phyloP scores from a whole-genome alignment of 2,113 vertebrate species.

The Clarias macrocephalus region DNA sequence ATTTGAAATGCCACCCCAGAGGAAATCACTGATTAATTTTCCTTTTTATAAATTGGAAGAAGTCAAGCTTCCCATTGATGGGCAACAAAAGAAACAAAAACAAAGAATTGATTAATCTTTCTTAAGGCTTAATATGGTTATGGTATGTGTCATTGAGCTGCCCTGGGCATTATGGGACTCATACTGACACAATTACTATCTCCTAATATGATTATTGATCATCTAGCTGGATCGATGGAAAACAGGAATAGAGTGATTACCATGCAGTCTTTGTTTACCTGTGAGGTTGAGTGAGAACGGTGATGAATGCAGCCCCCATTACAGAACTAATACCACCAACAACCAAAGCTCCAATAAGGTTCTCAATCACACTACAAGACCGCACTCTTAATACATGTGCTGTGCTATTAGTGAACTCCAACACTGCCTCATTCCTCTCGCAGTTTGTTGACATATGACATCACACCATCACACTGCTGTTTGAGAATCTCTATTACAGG shows the following conservation, averaged over 20 bases:
- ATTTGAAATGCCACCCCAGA: slow-evolving; percentile 28
- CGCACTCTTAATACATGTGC: not conserved
- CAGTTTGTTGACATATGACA: not conserved
- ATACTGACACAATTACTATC: slow-evolving; percentile 19
- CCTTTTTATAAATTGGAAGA: slow-evolving; percentile 6
- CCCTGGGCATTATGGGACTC: slow-evolving; percentile 14
- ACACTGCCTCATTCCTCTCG: not conserved
- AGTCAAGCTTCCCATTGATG: not conserved
- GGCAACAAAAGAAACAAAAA: not conserved
- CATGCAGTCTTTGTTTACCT: slow-evolving; percentile 27
- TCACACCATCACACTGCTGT: not conserved
- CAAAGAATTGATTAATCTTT: slow-evolving; percentile 3
- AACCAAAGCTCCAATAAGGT: slow-evolving; percentile 42
- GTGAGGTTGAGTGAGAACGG: not conserved
- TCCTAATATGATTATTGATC: slow-evolving; percentile 41
- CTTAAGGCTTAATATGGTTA: slow-evolving; percentile 19
- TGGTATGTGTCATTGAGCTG: slow-evolving; percentile 6
- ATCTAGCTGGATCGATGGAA: slow-evolving; percentile 21
- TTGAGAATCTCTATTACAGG: slow-evolving; percentile 7
- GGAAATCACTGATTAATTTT: slow-evolving; percentile 31
- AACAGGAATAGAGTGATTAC: slow-evolving; percentile 30
- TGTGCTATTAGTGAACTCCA: not conserved
- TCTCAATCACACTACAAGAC: slow-evolving; percentile 27
- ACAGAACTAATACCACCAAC: slow-evolving; percentile 17
- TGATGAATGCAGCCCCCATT: slow-evolving; percentile 9